Percentiles rank a stretch among this genome's conserved stretches.
phyloP scores from a whole-genome alignment of 2,888 invertebrate genomes.

The Ophion slaviceki region DNA sequence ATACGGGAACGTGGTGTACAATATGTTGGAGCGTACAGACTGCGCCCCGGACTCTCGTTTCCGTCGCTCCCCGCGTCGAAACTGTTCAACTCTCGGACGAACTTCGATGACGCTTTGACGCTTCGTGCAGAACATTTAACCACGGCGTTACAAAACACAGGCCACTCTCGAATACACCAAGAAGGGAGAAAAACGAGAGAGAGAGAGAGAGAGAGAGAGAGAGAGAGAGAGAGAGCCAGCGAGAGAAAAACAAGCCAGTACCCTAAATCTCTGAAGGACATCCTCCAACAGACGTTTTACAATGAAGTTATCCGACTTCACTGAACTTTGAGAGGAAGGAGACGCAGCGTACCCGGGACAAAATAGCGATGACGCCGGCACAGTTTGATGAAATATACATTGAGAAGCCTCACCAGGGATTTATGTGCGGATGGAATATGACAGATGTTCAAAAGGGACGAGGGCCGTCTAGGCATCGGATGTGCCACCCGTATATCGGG shows the following conservation, averaged over 20 bases:
- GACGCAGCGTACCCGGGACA: neutral
- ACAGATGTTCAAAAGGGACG: neutral
- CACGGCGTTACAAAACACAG: constrained; percentile 14
- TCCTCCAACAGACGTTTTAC: neutral
- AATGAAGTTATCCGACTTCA: neutral
- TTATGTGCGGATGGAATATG: neutral
- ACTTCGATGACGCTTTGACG: constrained; percentile 57
- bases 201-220: too few relatives aligned
- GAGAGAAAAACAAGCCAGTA: neutral
- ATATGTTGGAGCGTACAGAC: constrained; percentile 4
- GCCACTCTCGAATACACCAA: neutral
- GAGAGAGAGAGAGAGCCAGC: too few relatives aligned
- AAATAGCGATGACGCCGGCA: neutral
- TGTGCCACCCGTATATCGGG: constrained; percentile 49
- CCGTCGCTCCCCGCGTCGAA: constrained; percentile 27
- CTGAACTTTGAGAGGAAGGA: neutral
- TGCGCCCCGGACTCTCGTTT: constrained; percentile 37
- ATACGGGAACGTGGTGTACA: neutral
- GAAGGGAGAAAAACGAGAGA: neutral
- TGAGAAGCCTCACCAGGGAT: neutral
- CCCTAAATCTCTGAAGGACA: neutral
- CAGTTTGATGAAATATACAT: neutral
- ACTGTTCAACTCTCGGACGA: constrained; percentile 48
- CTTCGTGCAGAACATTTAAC: constrained; percentile 35
- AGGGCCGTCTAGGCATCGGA: constrained; percentile 11